Conservation (phyloP, 2,888 invertebrate genomes). For the Lottia gigantea region DNA sequence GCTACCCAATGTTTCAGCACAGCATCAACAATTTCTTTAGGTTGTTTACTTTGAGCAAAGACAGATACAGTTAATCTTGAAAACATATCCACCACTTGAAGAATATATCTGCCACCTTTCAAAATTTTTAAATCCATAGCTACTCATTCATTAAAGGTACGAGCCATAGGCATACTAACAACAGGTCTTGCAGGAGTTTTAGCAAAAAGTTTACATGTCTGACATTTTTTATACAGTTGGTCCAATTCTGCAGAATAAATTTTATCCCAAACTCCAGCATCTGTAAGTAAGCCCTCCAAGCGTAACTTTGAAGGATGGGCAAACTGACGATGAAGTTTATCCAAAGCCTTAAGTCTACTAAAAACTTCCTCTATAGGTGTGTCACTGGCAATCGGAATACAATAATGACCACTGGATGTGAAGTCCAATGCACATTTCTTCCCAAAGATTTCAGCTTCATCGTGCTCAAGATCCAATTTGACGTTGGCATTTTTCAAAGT, state of each 20-base stretch:
- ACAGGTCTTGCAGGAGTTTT: neutral
- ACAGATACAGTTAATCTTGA: slow-evolving; percentile 11
- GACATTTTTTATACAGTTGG: neutral
- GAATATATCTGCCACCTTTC: slow-evolving; percentile 18
- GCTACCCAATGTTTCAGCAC: slow-evolving; percentile 27
- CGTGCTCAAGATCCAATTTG: neutral
- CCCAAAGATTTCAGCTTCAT: neutral
- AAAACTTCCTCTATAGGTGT: neutral
- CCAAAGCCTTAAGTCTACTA: neutral
- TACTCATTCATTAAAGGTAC: neutral
- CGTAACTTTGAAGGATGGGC: neutral
- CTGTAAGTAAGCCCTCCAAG: neutral
- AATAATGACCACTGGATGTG: neutral
- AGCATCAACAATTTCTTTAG: slow-evolving; percentile 25
- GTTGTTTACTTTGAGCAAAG: slow-evolving; percentile 16
- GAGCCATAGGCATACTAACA: slow-evolving; percentile 7
- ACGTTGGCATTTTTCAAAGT: neutral
- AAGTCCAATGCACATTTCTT: neutral
- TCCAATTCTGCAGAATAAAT: neutral
- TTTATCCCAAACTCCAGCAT: neutral
- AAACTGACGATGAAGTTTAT: neutral
- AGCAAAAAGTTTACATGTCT: neutral
- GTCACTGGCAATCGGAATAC: neutral
- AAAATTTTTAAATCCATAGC: neutral
- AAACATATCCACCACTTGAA: slow-evolving; percentile 32